phyloP scores from a whole-genome alignment of 2,113 vertebrate species.

The Furnarius figulus region DNA sequence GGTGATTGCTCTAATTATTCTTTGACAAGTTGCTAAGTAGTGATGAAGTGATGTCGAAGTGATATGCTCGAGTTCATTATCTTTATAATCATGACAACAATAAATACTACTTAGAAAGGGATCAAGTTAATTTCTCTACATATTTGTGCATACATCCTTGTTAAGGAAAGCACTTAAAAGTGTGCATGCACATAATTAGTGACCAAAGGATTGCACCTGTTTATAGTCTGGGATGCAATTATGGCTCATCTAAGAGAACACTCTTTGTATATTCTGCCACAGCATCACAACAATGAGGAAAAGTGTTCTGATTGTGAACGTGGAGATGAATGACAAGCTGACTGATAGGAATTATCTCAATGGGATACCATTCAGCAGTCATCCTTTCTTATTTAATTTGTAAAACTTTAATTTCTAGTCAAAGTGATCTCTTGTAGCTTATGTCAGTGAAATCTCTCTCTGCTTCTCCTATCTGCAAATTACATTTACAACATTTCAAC shows the following conservation, averaged over 20 bases:
- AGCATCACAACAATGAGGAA: not conserved
- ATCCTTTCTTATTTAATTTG: not conserved
- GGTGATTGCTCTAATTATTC: not conserved
- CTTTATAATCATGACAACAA: not conserved
- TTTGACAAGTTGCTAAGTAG: not conserved
- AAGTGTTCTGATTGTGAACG: not conserved
- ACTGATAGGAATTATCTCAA: not conserved
- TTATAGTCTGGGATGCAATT: not conserved
- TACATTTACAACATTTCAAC: not conserved
- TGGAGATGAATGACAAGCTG: not conserved
- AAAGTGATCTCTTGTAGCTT: not conserved
- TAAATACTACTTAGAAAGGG: not conserved
- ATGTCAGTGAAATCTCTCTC: not conserved
- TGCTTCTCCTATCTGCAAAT: not conserved
- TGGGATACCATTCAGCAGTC: not conserved
- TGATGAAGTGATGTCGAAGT: not conserved
- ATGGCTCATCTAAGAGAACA: not conserved
- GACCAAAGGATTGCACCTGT: not conserved
- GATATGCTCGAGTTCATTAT: not conserved
- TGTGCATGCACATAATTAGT: not conserved
- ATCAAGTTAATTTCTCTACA: not conserved
- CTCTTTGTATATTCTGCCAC: not conserved
- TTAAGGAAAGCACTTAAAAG: not conserved
- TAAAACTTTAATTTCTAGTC: not conserved
- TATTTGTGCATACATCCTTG: not conserved